Base-by-base conservation (phyloP, 2,797 vertebrate genomes). In the Borostomias antarcticus region DNA sequence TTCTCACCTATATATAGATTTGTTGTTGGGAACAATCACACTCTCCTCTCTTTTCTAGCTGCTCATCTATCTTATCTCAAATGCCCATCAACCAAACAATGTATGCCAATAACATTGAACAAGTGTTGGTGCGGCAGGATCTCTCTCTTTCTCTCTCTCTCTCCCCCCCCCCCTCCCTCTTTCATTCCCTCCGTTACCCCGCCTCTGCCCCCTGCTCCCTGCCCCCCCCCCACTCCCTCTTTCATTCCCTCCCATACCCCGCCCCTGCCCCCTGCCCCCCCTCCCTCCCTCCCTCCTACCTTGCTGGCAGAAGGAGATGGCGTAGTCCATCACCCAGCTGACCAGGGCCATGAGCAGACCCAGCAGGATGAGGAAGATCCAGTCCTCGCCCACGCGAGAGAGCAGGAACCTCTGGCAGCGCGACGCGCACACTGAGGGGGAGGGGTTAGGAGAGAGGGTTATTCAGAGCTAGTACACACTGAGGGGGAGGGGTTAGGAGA, bases 311-410 rank as follows among this genome's bases (percentile, higher is more conserved):
- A 95, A 95, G 28, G 96, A 95, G 0, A 98, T 98, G 81, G 96
- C 93, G 2, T 97, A 98, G 89, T 99, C 97, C 96, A 99, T 98
- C 86, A 94, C 96, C 96, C 96, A 99, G 92, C 97, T 99, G 85
- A 99, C 96, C 83, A 99, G 79, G 0, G 97, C 97, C 97, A 99
- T 99, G 76, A 98, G 77, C 73, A 99, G 88, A 6, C 97, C 97
- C 85, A 98, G 87, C 29, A 99, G 92, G 79, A 99, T 96, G 76
- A 99, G 96, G 86, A 98, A 99, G 85, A 99, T 95, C 97, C 97
- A 99, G 89, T 99, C 97, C 89, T 98, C 97, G 0, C 96, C 97
- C 67, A 98, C 94, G 40, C 95, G 94, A 30, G 97, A 97, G 84
- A 98, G 91, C 78, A 99, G 84, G 91, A 98, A 97, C 86, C 91